Evolutionary conservation across 2,888 invertebrate genomes (phyloP).

Genomic region (Cantharis lateralis): DNA sequence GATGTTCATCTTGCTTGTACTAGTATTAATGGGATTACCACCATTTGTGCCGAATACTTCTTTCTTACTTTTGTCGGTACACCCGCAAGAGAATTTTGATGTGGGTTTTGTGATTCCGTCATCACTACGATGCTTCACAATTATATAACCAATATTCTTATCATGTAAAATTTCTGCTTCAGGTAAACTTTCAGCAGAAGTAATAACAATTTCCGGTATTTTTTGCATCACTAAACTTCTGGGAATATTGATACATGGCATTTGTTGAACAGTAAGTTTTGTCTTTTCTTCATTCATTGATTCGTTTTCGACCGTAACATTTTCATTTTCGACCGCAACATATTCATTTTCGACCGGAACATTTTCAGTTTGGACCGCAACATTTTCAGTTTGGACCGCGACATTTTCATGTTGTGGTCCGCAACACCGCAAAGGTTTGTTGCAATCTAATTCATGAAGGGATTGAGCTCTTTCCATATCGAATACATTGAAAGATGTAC

Average conservation of each 20-base stretch:
- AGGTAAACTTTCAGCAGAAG: constrained; percentile 44
- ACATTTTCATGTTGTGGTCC: background rate
- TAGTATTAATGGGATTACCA: background rate
- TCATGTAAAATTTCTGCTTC: background rate
- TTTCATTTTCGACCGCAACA: background rate
- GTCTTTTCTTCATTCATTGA: background rate
- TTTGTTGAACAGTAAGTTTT: constrained; percentile 52
- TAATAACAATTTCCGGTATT: constrained; percentile 59
- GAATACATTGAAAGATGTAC: background rate
- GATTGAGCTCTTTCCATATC: background rate
- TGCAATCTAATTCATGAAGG: background rate
- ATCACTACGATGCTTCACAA: constrained; percentile 12
- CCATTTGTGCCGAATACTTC: too few species aligned
- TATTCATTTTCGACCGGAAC: too few species aligned
- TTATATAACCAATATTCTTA: constrained; percentile 29
- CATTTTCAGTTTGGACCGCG: too few species aligned
- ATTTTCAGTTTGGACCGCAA: too few species aligned
- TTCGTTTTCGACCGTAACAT: background rate
- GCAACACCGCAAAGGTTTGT: background rate
- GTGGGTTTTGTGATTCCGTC: background rate
- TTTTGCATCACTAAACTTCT: constrained; percentile 59
- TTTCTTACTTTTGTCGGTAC: background rate
- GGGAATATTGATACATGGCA: constrained; percentile 61
- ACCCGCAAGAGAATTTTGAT: background rate
- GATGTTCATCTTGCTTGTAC: background rate